Evolutionary conservation across 1,140 invertebrate genomes (phyloP).

Genomic region (Tigriopus japonicus): DNA sequence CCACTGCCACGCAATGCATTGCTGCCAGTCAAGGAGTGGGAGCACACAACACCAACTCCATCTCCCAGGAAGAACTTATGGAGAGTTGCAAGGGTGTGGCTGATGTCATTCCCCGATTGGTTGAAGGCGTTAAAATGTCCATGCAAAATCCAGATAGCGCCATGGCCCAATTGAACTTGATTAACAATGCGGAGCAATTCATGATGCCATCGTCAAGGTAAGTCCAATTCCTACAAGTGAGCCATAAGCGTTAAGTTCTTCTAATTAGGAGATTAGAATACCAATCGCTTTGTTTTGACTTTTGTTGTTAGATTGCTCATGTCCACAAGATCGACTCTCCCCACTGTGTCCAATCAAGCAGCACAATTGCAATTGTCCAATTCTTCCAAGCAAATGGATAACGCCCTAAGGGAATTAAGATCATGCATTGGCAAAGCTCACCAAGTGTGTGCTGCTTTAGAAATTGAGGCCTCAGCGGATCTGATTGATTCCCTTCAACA

Average conservation of each 20-base stretch:
- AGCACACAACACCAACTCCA: conserved; percentile 45
- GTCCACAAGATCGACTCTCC: conserved; percentile 55
- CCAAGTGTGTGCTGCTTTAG: conserved; percentile 67
- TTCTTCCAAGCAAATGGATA: conserved; percentile 49
- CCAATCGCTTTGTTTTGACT: conserved; percentile 20
- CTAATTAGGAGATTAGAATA: no score
- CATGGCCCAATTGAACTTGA: conserved; percentile 54
- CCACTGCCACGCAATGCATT: conserved; percentile 74
- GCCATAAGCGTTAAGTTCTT: no score
- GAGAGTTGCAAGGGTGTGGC: conserved; percentile 52
- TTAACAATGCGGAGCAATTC: conserved; percentile 47
- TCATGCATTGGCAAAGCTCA: conserved; percentile 60
- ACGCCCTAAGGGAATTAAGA: conserved; percentile 54
- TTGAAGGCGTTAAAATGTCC: conserved; percentile 57
- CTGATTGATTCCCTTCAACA: conserved; percentile 54
- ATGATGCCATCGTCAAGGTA: conserved; percentile 35
- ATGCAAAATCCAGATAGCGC: conserved; percentile 48
- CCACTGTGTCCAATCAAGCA: conserved; percentile 61
- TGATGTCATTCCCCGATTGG: conserved; percentile 56
- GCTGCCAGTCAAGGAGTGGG: conserved; percentile 47
- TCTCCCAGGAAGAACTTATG: conserved; percentile 49
- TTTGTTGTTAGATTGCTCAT: conserved; percentile 44
- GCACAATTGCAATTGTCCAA: conserved; percentile 48
- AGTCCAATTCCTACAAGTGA: no score
- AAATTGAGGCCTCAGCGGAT: conserved; percentile 60